These are phyloP conservation scores for Andrena haemorrhoa DNA, from an alignment of 2,888 invertebrate genomes.

Conservation along the genomic window DNA sequence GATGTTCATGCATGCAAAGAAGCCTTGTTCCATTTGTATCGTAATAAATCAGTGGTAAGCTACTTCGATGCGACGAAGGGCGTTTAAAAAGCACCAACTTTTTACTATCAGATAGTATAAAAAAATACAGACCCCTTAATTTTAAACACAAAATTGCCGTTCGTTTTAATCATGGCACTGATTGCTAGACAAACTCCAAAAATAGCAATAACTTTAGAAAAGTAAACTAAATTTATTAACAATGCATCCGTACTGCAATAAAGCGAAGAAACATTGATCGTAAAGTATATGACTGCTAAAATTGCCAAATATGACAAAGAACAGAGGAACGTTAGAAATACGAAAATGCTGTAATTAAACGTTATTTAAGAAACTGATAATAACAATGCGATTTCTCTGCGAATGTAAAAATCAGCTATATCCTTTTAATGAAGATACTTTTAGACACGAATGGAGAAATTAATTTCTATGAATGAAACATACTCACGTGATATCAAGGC, in stretches of 20 bases:
- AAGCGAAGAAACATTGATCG: background rate
- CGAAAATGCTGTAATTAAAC: conserved; percentile 10
- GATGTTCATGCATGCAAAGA: background rate
- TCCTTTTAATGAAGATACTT: background rate
- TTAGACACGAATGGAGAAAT: conserved; percentile 5
- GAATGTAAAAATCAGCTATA: background rate
- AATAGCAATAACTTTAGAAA: background rate
- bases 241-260: background rate
- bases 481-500: conserved; percentile 77
- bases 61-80: background rate
- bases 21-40: background rate
- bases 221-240: background rate
- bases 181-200: background rate
- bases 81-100: conserved; percentile 1
- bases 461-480: conserved; percentile 16
- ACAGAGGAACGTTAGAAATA: background rate
- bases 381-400: background rate
- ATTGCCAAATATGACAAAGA: background rate
- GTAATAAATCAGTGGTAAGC: background rate
- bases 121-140: background rate
- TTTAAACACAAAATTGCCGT: background rate
- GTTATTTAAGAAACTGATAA: background rate
- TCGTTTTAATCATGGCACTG: too few relatives aligned
- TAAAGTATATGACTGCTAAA: background rate
- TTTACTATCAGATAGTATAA: background rate